Percentiles rank a stretch among this genome's conserved stretches.
Evolutionary conservation across 2,888 invertebrate species (phyloP).

Genomic region (Chloroclysta siterata): DNA sequence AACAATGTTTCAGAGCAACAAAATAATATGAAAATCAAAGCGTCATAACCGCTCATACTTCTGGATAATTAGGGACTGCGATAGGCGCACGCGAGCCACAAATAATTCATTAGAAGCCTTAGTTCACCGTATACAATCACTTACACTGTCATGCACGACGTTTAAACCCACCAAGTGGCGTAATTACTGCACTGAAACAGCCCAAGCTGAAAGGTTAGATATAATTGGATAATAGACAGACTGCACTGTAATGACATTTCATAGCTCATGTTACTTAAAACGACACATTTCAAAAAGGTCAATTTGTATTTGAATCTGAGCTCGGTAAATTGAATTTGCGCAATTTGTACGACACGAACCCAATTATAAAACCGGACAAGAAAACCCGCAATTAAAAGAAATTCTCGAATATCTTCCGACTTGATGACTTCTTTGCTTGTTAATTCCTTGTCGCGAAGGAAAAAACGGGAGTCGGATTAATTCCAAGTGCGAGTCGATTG

Average conservation of each 20-base stretch:
- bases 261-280: constrained; percentile 58
- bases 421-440: constrained; percentile 85
- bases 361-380: constrained; percentile 80
- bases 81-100: constrained; percentile 76
- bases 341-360: constrained; percentile 74
- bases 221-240: constrained; percentile 80
- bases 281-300: constrained; percentile 35
- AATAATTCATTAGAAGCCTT: constrained; percentile 79
- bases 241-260: constrained; percentile 74
- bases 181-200: constrained; percentile 71
- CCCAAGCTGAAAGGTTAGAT: constrained; percentile 80
- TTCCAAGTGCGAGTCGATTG: constrained; percentile 85
- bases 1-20: constrained; percentile 39
- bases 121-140: constrained; percentile 76
- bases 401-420: constrained; percentile 83
- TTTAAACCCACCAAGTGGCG: constrained; percentile 72
- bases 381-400: constrained; percentile 82
- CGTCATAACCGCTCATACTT: constrained; percentile 56
- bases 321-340: constrained; percentile 66
- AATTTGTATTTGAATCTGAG: constrained; percentile 24
- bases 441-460: constrained; percentile 84
- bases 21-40: constrained; percentile 46
- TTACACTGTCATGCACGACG: constrained; percentile 80
- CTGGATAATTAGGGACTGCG: constrained; percentile 66
- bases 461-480: constrained; percentile 82